These are phyloP conservation scores for Periparus ater DNA, from an alignment of 2,797 vertebrate species.

Conservation along the genomic window DNA sequence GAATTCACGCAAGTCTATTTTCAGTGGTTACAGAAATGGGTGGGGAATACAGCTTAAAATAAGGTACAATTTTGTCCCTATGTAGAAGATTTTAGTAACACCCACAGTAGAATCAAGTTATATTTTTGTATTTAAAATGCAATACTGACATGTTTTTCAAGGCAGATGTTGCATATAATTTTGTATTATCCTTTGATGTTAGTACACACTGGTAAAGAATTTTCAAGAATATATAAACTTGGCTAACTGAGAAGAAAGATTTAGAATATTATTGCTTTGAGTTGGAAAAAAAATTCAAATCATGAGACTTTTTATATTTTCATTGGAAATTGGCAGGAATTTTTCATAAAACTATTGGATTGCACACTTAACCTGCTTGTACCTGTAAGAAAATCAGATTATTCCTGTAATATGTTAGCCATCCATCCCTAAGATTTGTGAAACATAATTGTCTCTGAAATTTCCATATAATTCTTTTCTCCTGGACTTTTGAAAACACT, in stretches of 20 bases:
- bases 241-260: not conserved
- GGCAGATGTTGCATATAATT: not conserved
- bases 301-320: not conserved
- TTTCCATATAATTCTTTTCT: not conserved
- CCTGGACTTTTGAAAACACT: not conserved
- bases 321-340: not conserved
- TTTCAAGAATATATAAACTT: not conserved
- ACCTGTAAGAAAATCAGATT: not conserved
- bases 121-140: constrained; percentile 37
- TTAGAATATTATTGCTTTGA: not conserved
- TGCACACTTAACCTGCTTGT: not conserved
- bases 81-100: constrained; percentile 6
- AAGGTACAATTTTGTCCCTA: not conserved
- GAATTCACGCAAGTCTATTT: constrained; percentile 3
- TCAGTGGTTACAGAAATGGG: constrained; percentile 3
- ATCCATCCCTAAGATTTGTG: not conserved
- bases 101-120: not conserved
- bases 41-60: constrained; percentile 29
- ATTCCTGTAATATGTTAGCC: not conserved
- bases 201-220: not conserved
- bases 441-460: not conserved
- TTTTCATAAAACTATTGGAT: not conserved
- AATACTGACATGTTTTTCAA: not conserved
- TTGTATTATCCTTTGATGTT: constrained; percentile 11
- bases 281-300: not conserved